Evolutionary conservation across 1,140 invertebrate genomes (phyloP), one percentile per base, ranked within the genome.

Genomic region (Holotrichia oblita): DNA sequence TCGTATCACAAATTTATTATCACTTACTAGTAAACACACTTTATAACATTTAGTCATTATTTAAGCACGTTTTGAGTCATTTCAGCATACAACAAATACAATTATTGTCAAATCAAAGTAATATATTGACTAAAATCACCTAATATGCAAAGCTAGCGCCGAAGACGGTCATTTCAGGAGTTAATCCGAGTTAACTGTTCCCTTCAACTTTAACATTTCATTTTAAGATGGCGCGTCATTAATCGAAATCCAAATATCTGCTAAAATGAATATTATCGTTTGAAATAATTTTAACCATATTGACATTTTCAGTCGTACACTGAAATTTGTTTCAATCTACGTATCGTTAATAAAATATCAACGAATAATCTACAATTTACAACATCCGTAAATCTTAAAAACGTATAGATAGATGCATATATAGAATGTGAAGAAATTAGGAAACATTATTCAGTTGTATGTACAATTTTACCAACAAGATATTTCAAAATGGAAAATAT

Each of bases 51-150:
- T n/a, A 72, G 40, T 69, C 27, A 73, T 22, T 14, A 69, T 40
- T 79, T 76, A 64, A 9, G 20, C 41, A 44, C 34, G n/a, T 76
- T 80, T 81, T 80, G 69, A 27, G 44, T 80, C 61, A 79, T 80
- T 78, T 77, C 61, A 48, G 34, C 72, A 77, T 59, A 79, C 77
- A 80, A 81, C 81, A 85, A 84, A 85, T 81, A 84, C 77, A 81
- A 84, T 82, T 83, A 83, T 84, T 85, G 83, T 84, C 82, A 82
- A 84, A 82, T 84, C 82, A 81, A 85, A 82, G 78, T 78, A 80
- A 81, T 82, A 84, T 85, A 85, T 85, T 81, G 84, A 85, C 84
- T 85, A 80, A 73, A 80, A 84, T 85, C 80, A 83, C 84, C 84
- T 85, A 80, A 73, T 79, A 79, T 81, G 14, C 76, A 79, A 78